Percentiles rank a stretch among this genome's conserved stretches.
These are phyloP conservation scores for Cheilosia scutellata DNA, from an alignment of 2,888 invertebrate species.

Conservation along the genomic window DNA sequence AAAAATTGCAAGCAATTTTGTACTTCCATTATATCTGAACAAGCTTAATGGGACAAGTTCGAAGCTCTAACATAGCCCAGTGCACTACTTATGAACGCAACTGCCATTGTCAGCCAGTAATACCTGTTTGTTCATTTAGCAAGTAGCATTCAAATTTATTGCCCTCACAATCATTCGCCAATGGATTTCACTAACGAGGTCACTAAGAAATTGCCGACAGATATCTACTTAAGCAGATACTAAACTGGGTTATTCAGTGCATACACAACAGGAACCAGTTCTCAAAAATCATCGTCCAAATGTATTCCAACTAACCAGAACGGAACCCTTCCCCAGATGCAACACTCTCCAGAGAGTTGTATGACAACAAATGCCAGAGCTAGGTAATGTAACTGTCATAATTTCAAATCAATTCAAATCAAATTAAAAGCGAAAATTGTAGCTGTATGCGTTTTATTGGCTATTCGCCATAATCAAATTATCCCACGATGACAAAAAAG, in stretches of 20 bases:
- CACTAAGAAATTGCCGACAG: slow-evolving; percentile 30
- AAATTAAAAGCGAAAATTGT: slow-evolving; percentile 67
- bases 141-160: slow-evolving; percentile 24
- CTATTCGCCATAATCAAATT: slow-evolving; percentile 60
- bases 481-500: slow-evolving; percentile 38
- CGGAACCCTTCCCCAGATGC: slow-evolving; percentile 25
- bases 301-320: not conserved
- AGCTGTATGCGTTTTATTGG: slow-evolving; percentile 53
- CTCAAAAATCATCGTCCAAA: not conserved
- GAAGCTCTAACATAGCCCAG: not conserved
- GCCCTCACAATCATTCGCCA: slow-evolving; percentile 6
- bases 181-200: slow-evolving; percentile 45
- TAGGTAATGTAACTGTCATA: slow-evolving; percentile 27
- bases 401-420: slow-evolving; percentile 66
- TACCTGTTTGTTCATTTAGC: slow-evolving; percentile 9
- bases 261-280: slow-evolving; percentile 20
- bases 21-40: not conserved
- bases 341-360: not conserved
- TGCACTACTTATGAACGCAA: not conserved
- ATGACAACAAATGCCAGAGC: not conserved
- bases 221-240: not conserved
- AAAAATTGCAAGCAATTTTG: not conserved
- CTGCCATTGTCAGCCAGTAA: not conserved
- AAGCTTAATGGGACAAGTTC: not conserved
- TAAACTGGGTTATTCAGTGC: slow-evolving; percentile 40